These are phyloP conservation scores for Unio pictorum DNA, from an alignment of 2,888 invertebrate genomes.

Conservation along the genomic window DNA sequence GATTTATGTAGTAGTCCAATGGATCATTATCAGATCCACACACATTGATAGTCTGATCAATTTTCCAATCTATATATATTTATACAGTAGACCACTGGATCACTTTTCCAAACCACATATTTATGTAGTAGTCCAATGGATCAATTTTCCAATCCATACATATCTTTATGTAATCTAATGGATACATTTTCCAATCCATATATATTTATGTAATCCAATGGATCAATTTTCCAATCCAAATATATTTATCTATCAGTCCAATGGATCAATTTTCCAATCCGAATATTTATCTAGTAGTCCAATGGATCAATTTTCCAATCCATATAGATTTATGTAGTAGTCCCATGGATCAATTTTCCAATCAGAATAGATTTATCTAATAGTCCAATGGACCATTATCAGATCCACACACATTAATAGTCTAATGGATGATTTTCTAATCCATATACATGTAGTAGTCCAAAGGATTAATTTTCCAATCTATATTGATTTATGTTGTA, in stretches of 20 bases:
- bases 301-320: no score
- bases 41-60: conserved; percentile 20
- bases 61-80: no score
- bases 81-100: no score
- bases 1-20: conserved; percentile 10
- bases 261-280: conserved; percentile 8
- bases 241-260: no score
- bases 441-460: conserved; percentile 39
- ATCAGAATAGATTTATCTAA: conserved; percentile 32
- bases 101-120: conserved; percentile 17
- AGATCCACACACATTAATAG: no score
- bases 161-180: no score
- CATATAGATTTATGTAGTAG: no score
- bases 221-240: no score
- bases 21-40: conserved; percentile 16
- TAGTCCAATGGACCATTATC: conserved; percentile 13
- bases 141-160: no score
- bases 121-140: conserved; percentile 25
- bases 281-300: conserved; percentile 33
- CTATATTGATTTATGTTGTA: no score
- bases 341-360: background rate
- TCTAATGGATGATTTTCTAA: background rate
- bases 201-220: conserved; percentile 29
- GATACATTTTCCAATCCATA: conserved; percentile 14
- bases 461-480: no score